Percentiles rank a stretch among this genome's conserved stretches.
phyloP scores from a whole-genome alignment of 2,888 invertebrate genomes.

The Lasioglossum morio region DNA sequence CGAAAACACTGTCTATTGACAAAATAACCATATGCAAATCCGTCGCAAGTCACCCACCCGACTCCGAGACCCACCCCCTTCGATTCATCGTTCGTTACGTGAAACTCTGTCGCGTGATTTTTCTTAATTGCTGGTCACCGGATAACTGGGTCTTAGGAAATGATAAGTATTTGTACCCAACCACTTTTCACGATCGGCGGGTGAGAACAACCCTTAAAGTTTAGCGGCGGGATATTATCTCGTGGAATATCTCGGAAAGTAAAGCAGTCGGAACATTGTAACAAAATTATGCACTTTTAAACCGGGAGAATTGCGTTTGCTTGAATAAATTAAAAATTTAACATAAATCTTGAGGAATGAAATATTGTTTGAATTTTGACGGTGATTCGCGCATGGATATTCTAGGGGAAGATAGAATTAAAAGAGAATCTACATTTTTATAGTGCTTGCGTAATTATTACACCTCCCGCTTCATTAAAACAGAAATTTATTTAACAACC shows the following conservation, averaged over 20 bases:
- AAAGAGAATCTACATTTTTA: neutral
- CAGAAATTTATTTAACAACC: neutral
- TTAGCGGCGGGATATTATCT: neutral
- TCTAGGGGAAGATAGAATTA: neutral
- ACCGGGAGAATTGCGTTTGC: neutral
- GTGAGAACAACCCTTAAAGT: neutral
- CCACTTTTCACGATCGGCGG: neutral
- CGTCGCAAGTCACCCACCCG: slow-evolving; percentile 4
- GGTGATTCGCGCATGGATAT: neutral
- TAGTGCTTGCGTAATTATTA: neutral
- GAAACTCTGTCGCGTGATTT: neutral
- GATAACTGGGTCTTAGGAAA: neutral
- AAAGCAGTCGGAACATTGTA: neutral
- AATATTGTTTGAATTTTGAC: neutral
- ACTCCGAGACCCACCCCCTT: slow-evolving; percentile 13
- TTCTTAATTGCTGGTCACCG: neutral
- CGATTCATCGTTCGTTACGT: neutral
- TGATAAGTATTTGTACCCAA: neutral
- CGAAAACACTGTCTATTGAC: slow-evolving; percentile 44
- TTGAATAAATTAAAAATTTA: neutral
- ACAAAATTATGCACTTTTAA: neutral
- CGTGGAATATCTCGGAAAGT: neutral
- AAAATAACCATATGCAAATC: slow-evolving; percentile 59
- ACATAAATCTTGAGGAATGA: neutral
- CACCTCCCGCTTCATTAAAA: neutral